phyloP scores from a whole-genome alignment of 2,888 invertebrate genomes.

The Eutolmus rufibarbis region DNA sequence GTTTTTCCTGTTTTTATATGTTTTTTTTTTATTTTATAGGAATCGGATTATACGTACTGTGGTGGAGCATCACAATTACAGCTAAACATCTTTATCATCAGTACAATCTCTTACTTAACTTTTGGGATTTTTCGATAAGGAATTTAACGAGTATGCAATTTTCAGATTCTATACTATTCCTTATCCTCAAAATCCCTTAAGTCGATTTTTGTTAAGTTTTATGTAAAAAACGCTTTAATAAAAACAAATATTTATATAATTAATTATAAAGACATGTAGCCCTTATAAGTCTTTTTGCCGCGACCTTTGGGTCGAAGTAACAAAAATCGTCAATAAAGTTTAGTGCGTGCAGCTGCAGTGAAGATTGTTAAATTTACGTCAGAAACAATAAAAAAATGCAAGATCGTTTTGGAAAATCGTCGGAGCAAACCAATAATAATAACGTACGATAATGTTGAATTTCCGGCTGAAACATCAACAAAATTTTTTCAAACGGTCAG shows the following conservation, averaged over 20 bases:
- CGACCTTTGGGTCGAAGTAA: no score
- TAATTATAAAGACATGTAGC: no score
- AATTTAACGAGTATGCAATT: not conserved
- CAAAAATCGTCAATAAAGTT: no score
- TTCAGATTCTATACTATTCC: not conserved
- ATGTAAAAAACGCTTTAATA: not conserved
- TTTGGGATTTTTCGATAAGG: not conserved
- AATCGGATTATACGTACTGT: slow-evolving; percentile 59
- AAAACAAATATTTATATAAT: not conserved
- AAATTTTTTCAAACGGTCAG: no score
- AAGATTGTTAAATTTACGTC: no score
- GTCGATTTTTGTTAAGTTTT: not conserved
- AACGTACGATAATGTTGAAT: no score
- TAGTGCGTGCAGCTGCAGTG: no score
- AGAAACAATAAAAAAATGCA: no score
- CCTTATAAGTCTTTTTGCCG: no score
- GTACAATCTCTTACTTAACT: not conserved
- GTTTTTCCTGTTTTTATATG: not conserved
- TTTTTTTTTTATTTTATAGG: slow-evolving; percentile 50
- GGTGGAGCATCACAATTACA: slow-evolving; percentile 55
- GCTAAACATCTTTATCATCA: not conserved
- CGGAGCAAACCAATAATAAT: no score
- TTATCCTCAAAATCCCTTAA: not conserved
- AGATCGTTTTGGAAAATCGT: no score
- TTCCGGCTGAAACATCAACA: no score